Base-by-base conservation (phyloP, 2,888 invertebrate species). In the Rhingia campestris region DNA sequence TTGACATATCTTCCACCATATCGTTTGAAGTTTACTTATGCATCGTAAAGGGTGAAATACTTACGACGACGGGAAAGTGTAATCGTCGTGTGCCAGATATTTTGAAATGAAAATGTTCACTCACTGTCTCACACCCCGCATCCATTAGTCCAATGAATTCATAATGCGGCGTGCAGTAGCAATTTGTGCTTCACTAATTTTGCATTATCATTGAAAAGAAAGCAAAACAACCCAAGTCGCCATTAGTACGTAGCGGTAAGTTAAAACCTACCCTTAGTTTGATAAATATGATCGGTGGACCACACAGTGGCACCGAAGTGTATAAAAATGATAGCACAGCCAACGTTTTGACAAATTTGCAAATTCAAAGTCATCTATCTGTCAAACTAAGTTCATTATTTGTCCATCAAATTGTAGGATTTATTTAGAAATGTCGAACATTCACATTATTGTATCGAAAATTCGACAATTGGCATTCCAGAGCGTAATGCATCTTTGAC, bases 1-100 rank as follows among this genome's bases (percentile, higher is more conserved):
- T 59, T 73, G 79, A 79, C 58, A 64, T 49, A 56, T 66, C 32
- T 64, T 64, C 10, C 49, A 77, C 72, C 63, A 72, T 77, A 64
- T 22, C 22, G 22, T 22, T 49, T 37, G 47, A 63, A 56, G 51
- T 58, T 64, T 56, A 35, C 30, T 72, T 37, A 43, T 72, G 30
- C 56, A 64, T 69, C n/a, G 39, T 47, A 41, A 10, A 10, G 41
- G 41, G 41, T 4, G 3, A 30, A 7, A 30, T 3, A 10, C 6
- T 9, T 4, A 41, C 41, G 7, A 41, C 41, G 10, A 41, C 10
- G 9, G 10, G 1, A 3, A 14, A 14, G 4, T 47, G 9, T 7
- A 5, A 22, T 35, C 47, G 47, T 61, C 41, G 14, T 32, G 41
- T 53, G 64, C 37, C 72, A 70, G 56, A 69, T 69, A 32, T 49